Base-by-base conservation (phyloP, 2,797 vertebrate genomes). In the Coranthus polyacanthus region DNA sequence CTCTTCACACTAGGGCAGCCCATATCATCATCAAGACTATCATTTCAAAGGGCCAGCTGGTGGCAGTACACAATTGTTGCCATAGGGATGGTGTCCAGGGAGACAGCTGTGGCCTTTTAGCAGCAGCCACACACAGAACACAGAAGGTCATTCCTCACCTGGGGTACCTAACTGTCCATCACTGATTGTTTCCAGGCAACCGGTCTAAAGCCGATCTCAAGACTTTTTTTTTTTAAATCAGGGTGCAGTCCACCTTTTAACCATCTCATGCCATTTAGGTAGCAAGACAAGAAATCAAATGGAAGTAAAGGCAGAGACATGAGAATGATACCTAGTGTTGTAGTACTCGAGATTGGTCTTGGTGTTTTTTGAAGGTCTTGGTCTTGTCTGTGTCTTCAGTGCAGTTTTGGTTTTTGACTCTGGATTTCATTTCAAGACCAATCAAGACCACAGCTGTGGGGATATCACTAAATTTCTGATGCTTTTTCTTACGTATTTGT, bases 141-240 rank as follows among this genome's bases (percentile, higher is more conserved):
- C 85, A 89, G 91, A 93, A 93, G 93, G 92, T 93, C 92, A 92
- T 86, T 84, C 79, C 73, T 89, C 78, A 91, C 91, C 85, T 75
- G 79, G 76, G 88, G 85, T 87, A 87, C 76, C 73, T 88, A 21
- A 59, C 78, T 87, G 89, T 89, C 90, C 59, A 36, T 93, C 86
- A 91, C 44, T 78, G 78, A 88, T 66, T 80, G 92, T 93, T 89
- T 79, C 90, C 70, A 84, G 79, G 90, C 87, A 93, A 92, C 81
- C 16, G 9, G 16, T 72, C 61, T 36, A 45, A 68, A 75, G 68
- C 60, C 29, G 10, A 9, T 32, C 29, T 32, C 8, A 9, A n/a
- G 10, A 26, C 66, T 64, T 63, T 63, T 51, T 18, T 32, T 43
- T 10, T 46, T 39, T 65, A 63, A 53, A 13, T 24, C 3, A 54